Base-by-base conservation (phyloP, 2,113 vertebrate genomes). In the Bubo blakistoni region DNA sequence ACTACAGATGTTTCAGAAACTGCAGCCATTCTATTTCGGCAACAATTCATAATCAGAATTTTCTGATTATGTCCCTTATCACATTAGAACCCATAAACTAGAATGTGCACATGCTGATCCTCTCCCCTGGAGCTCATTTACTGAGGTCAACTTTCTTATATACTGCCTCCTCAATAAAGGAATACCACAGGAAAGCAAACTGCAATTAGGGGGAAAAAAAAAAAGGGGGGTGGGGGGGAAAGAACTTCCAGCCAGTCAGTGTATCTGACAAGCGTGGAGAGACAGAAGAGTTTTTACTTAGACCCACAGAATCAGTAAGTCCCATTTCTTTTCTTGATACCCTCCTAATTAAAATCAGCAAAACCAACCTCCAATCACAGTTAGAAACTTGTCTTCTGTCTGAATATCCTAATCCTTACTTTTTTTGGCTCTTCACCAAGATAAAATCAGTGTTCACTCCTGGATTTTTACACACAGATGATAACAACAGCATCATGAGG, bases 1-100 rank as follows among this genome's bases (percentile, higher is more conserved):
- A 84, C 86, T 92, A 92, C 81, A 94, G 94, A 89, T 94, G 86
- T 97, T 95, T 97, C 63, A 87, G 89, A 97, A 95, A 92, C 84
- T 82, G 87, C 81, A 92, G 87, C 88, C 71, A 94, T 94, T 97
- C 92, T 76, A 94, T 94, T 96, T 95, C 95, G 86, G 92, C 83
- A 91, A 88, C 86, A 95, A 94, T 82, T 92, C 91, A 94, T 95
- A 95, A 95, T 92, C 86, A 92, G 61, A 92, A 91, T 81, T 95
- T 94, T 94, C 90, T 92, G 88, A 93, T 78, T 95, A 86, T 88
- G 82, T 88, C 86, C 82, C 80, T 90, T 93, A 94, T 81, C 88
- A 94, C 83, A 92, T 95, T 92, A 92, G 94, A 94, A 78, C 52
- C 80, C 83, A 91, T 94, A 94, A 97, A 95, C 92, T 94, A 63